Evolutionary conservation across 2,113 vertebrate genomes (phyloP), one percentile per base, ranked within the genome.

Genomic region (Corydoras maculifer): DNA sequence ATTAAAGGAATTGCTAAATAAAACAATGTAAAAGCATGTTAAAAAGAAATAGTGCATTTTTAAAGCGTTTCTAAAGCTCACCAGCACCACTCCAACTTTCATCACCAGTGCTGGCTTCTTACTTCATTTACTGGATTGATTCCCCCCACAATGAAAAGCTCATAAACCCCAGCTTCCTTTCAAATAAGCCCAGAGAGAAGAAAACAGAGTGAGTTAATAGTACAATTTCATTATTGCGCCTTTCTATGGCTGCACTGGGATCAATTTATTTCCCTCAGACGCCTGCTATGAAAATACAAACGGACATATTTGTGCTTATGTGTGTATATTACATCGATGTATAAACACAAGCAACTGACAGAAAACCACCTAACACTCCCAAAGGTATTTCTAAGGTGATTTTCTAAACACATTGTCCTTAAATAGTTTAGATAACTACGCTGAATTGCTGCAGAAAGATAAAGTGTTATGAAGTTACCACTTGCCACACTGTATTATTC

Each of bases 61-160:
- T 53, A 53, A 14, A 53, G 51, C 51, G 11, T 10, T 53, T 53
- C 51, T 12, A 10, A 53, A 87, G 78, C 73, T 68, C 78, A 64
- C 67, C 78, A 72, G 76, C 79, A 74, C 79, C 78, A 78, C 55
- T 66, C 71, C 54, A 57, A 75, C 77, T 82, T 86, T 75, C 70
- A 78, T 77, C 78, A 79, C 81, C 81, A 82, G 70, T 82, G 81
- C 77, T 79, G 69, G 82, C 75, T 81, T 84, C 85, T 77, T 67
- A 84, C 78, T 82, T 88, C 83, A 87, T 87, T 88, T 84, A 84
- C 76, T 73, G 78, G 81, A 87, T 87, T 85, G 80, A 77, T 13
- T 53, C 67, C 31, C n/a, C 72, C 73, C 69, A 77, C 82, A 78
- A 74, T 51, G 77, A 81, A 74, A 51, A 65, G 82, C 82, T 81